A percentile compares a stretch with the other conserved stretches of the same genome.
Evolutionary conservation across 2,113 vertebrate species (phyloP).

Genomic region (Pygoscelis antarcticus): DNA sequence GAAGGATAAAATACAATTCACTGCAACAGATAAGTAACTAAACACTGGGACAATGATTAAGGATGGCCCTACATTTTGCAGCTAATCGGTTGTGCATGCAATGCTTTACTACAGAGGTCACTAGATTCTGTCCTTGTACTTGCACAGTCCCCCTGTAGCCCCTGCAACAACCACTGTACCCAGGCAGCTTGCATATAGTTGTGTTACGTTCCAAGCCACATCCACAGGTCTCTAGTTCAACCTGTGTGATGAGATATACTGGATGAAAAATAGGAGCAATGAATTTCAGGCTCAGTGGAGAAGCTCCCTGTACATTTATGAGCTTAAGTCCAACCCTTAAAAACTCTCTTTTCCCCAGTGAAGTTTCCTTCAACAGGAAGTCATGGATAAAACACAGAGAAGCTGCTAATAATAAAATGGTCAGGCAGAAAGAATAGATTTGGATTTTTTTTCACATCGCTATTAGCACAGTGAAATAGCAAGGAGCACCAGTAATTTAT

Average conservation of each 20-base stretch:
- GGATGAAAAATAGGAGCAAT: conserved; percentile 8
- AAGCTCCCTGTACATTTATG: conserved; percentile 51
- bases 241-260: neutral
- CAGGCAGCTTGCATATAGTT: neutral
- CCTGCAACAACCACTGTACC: neutral
- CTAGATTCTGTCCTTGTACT: neutral
- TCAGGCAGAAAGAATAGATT: conserved; percentile 33
- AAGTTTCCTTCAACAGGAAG: conserved; percentile 13
- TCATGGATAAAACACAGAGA: conserved; percentile 28
- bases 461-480: neutral
- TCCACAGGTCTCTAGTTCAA: neutral
- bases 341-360: conserved; percentile 29
- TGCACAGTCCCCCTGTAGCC: no score
- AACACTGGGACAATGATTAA: neutral
- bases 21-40: neutral
- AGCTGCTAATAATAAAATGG: conserved; percentile 47
- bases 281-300: neutral
- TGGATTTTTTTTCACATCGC: neutral
- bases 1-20: neutral
- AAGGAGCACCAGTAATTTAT: conserved; percentile 42
- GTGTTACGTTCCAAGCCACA: accelerated
- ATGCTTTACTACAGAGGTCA: neutral
- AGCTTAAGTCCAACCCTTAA: conserved; percentile 25
- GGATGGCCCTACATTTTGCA: neutral
- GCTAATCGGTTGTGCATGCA: neutral